Evolutionary conservation across 2,113 vertebrate genomes (phyloP), one percentile per base, ranked within the genome.

Genomic region (Oreocharis arfaki): DNA sequence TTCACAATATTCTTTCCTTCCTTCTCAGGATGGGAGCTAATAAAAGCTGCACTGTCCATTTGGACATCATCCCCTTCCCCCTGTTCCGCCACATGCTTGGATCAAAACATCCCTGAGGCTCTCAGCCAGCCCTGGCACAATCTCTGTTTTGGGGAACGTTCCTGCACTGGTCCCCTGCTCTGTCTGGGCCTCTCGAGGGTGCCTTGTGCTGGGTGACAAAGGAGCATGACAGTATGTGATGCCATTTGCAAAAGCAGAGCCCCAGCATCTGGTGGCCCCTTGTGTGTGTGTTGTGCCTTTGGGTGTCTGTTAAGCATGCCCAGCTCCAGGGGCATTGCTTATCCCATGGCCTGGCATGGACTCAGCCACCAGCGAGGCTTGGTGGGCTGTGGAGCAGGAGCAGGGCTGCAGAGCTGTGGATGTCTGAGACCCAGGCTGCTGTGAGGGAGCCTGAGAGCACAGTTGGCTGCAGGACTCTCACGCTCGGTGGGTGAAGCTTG

Each of bases 31-130:
- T 41, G 16, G 19, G 28, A 92, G 41, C 52, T 76, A 70, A 95
- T 93, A 89, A 95, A 95, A 92, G 83, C 84, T 47, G 17, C 76
- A 90, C 79, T 93, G 90, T 96, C 75, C 60, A 17, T 46, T 82
- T 39, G 35, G 39, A 35, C 33, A 90, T 56, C 64, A 60, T 37
- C 13, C 76, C 35, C 41, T 89, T 86, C 19, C 56, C 68, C 37
- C 28, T 86, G 21, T 41, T 90, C 83, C 84, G 73, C 67, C 57
- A 83, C 32, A n/a, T 55, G 61, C 74, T 77, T 67, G 26, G 26
- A 87, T 71, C 69, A 81, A 82, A 92, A 89, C 47, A 68, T 53
- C 37, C 37, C 28, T 33, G 44, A 22, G 57, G 79, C 80, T 84
- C n/a, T 77, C 52, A 83, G 84, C 52, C 92, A 92, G 81, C 16